Evolutionary conservation across 1,140 invertebrate species (phyloP), one percentile per base, ranked within the genome.

Genomic region (Drosophila prosaltans): DNA sequence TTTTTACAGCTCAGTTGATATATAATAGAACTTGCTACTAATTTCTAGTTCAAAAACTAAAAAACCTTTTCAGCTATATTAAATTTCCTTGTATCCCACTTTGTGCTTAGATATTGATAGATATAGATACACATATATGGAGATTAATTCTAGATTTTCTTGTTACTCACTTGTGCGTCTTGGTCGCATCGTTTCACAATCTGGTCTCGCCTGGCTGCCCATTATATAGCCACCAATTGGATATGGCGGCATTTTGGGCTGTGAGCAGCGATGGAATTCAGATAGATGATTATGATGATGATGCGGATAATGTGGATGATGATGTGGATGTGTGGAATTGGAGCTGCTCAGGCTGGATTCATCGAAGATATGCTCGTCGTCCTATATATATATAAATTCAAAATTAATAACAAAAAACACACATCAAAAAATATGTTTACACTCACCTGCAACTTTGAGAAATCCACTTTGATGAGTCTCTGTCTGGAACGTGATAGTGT

Each of bases 381-480:
- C 91, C 91, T 92, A 48, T 28, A 0, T 7, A 26, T 30, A 61
- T 0, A 16, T 5, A 24, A n/a, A 48, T 45, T 90, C 2, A 2
- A 10, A 43, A 61, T 61, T 16, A 32, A 45, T 28, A 62, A 2
- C 32, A 36, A 36, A 7, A 36, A 30, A 4, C 2, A 30, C 2
- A 36, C 32, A 36, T 1, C 1, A 36, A 1, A 36, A 36, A 6
- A 36, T 36, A 36, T 36, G 1, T n/a, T 1, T 0, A 6, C 21
- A 92, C 84, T 70, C 78, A 94, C 94, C 93, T 94, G 93, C 70
- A 94, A 91, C 73, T 94, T 93, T 78, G 95, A 94, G 90, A 95
- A 95, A 93, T 95, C 95, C 59, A 95, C 94, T 93, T 95, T 95
- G 91, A 95, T 95, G 78, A 95, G 93, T 67, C 94, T 93, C 77